Percentiles rank a stretch among this genome's conserved stretches.
Conservation (phyloP, 2,797 vertebrate genomes). For the Gila robusta region DNA sequence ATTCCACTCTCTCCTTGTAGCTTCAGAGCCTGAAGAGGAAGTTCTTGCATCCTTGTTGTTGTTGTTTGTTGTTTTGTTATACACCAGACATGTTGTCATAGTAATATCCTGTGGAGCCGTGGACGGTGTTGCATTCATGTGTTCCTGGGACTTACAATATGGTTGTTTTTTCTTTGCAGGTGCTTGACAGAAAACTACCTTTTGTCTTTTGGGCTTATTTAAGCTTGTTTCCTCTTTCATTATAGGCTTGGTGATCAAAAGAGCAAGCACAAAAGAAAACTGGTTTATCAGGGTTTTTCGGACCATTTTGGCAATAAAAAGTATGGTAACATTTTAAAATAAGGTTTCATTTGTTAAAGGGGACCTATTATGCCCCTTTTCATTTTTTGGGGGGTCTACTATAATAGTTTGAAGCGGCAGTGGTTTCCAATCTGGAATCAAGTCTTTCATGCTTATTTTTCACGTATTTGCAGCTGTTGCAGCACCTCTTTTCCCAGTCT, state of each 20-base stretch:
- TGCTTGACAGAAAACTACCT: conserved; percentile 13
- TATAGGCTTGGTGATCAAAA: background rate
- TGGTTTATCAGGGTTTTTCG: background rate
- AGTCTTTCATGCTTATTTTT: background rate
- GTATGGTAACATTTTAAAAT: background rate
- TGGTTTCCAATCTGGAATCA: no score
- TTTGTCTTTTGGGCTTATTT: background rate
- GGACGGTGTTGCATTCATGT: conserved; percentile 17
- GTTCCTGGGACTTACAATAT: conserved; percentile 30
- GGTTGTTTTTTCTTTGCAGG: conserved; percentile 5
- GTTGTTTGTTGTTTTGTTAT: conserved; percentile 34
- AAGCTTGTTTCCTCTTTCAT: background rate
- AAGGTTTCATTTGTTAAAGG: background rate
- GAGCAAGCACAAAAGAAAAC: background rate
- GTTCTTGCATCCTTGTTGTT: conserved; percentile 1
- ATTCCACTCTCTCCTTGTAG: background rate
- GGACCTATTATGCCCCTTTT: background rate
- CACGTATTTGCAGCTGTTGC: background rate
- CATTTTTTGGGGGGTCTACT: background rate
- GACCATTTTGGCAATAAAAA: background rate
- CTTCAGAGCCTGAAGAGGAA: background rate
- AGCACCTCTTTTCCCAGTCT: background rate
- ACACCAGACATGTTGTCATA: conserved; percentile 31
- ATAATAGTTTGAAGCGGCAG: background rate
- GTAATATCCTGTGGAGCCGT: conserved; percentile 26